These are phyloP conservation scores for Nesidiocoris tenuis DNA, from an alignment of 2,888 invertebrate genomes.

Conservation along the genomic window DNA sequence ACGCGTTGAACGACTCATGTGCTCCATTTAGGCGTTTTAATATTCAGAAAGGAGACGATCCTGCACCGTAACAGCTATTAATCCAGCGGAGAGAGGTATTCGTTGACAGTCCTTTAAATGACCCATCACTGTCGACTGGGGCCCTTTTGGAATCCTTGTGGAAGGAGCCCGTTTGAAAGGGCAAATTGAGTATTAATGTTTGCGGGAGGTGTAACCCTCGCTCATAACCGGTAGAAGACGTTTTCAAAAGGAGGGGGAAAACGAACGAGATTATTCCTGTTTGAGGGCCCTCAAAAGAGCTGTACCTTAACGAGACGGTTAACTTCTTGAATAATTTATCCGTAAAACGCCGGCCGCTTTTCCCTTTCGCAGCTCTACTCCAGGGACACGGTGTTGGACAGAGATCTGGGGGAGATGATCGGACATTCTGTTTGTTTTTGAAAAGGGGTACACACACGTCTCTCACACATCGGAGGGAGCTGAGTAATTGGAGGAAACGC, in stretches of 20 bases:
- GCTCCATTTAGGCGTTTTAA: constrained; percentile 4
- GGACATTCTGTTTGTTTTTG: constrained; percentile 18
- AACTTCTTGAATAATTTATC: constrained; percentile 42
- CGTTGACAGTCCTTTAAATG: constrained; percentile 37
- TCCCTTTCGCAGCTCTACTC: constrained; percentile 11
- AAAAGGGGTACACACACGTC: too few relatives aligned
- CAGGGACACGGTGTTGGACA: neutral
- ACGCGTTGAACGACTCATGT: neutral
- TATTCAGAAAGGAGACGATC: constrained; percentile 31
- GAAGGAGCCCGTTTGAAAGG: constrained; percentile 18
- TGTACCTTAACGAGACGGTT: constrained; percentile 42
- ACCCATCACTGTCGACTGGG: constrained; percentile 25
- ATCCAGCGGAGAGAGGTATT: constrained; percentile 19
- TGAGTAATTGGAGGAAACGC: too few relatives aligned
- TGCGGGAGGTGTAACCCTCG: constrained; percentile 21
- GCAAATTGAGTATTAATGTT: constrained; percentile 42
- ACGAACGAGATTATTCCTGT: constrained; percentile 38
- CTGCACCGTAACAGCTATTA: constrained; percentile 27
- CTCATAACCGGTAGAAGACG: too few relatives aligned
- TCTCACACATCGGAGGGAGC: too few relatives aligned
- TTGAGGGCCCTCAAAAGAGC: constrained; percentile 35
- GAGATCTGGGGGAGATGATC: neutral
- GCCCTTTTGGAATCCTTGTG: neutral
- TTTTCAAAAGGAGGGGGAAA: neutral
- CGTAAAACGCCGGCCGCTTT: constrained; percentile 5